Percentiles rank a stretch among this genome's conserved stretches.
Evolutionary conservation across 2,888 invertebrate genomes (phyloP).

Genomic region (Agrilus biguttatus): DNA sequence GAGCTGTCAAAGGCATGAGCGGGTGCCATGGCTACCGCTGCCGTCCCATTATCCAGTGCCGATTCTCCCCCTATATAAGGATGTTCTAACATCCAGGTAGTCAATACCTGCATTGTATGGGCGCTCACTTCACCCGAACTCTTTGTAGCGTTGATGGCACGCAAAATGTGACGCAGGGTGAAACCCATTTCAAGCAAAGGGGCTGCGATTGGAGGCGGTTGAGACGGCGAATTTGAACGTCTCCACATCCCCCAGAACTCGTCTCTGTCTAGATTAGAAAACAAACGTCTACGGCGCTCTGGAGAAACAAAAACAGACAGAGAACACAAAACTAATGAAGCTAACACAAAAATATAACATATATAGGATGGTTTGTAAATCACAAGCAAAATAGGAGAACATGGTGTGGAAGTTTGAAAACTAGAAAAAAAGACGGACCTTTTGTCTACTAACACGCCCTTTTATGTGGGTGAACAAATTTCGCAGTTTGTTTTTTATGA

Average conservation of each 20-base stretch:
- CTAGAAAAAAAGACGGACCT: too few relatives aligned
- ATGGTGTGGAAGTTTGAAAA: too few relatives aligned
- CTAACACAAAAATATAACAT: neutral
- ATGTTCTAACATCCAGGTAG: conserved; percentile 52
- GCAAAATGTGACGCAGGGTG: conserved; percentile 37
- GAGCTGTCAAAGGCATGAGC: conserved; percentile 1
- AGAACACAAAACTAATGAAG: neutral
- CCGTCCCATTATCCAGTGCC: conserved; percentile 3
- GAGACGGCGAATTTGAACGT: conserved; percentile 20
- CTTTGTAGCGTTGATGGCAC: conserved; percentile 40
- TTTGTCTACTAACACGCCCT: too few relatives aligned
- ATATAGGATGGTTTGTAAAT: too few relatives aligned
- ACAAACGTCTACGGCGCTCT: conserved; percentile 8
- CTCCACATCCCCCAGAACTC: conserved; percentile 14
- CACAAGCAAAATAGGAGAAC: too few relatives aligned
- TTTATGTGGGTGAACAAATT: too few relatives aligned
- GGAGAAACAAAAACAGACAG: neutral
- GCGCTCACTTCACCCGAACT: conserved; percentile 25
- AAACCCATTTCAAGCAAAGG: conserved; percentile 51
- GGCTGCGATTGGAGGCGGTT: conserved; percentile 34
- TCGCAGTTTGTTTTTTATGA: too few relatives aligned
- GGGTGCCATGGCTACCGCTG: conserved; percentile 2
- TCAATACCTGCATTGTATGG: conserved; percentile 41
- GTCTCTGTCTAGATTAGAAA: conserved; percentile 16
- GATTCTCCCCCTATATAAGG: conserved; percentile 28